phyloP scores from a whole-genome alignment of 2,113 vertebrate species.

The Amphiprion ocellaris region DNA sequence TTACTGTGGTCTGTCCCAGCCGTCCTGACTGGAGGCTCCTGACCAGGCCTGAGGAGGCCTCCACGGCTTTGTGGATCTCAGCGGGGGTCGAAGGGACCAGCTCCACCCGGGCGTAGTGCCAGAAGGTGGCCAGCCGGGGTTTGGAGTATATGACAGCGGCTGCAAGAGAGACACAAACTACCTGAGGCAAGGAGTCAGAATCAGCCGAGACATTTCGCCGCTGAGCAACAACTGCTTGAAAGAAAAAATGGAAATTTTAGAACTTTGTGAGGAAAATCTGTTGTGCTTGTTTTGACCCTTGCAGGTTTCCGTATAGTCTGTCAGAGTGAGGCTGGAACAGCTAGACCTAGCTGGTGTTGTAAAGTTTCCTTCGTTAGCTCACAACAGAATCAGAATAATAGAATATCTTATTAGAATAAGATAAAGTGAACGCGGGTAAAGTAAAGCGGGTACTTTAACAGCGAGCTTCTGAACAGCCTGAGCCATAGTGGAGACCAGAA shows the following conservation, averaged over 20 bases:
- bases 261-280: neutral
- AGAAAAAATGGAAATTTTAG: too few relatives aligned
- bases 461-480: constrained; percentile 85
- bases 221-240: too few relatives aligned
- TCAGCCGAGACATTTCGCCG: too few relatives aligned
- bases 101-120: constrained; percentile 92
- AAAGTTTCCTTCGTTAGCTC: too few relatives aligned
- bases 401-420: too few relatives aligned
- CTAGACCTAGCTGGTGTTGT: neutral
- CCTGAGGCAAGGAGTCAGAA: too few relatives aligned
- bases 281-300: neutral
- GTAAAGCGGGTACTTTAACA: constrained; percentile 83
- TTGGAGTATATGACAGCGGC: constrained; percentile 90
- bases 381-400: neutral
- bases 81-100: constrained; percentile 90
- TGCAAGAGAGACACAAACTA: constrained; percentile 52
- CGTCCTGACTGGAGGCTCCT: constrained; percentile 85
- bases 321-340: neutral
- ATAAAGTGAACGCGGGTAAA: constrained; percentile 74
- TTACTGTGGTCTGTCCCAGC: constrained; percentile 88
- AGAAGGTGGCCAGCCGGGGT: constrained; percentile 91
- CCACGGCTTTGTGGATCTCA: constrained; percentile 90
- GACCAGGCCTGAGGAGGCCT: constrained; percentile 83
- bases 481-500: constrained; percentile 76
- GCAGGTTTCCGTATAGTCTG: neutral